Conservation (phyloP, 2,113 vertebrate genomes). For the Odocoileus virginianus region DNA sequence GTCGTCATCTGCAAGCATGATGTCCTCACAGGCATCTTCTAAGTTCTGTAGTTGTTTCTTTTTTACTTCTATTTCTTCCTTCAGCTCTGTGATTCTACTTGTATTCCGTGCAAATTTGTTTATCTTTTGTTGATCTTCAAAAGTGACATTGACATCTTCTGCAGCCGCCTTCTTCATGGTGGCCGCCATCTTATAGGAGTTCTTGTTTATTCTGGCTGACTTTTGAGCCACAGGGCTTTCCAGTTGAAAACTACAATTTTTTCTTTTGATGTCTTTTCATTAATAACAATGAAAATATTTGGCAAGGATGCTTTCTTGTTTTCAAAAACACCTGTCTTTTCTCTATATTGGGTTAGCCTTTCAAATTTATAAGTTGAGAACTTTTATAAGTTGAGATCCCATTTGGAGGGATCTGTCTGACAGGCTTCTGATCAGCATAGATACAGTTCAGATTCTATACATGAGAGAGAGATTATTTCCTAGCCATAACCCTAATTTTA, state of each 20-base stretch:
- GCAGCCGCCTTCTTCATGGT: too few species aligned
- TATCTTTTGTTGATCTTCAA: too few species aligned
- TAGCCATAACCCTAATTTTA: background rate
- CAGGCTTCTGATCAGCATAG: background rate
- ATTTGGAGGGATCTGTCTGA: background rate
- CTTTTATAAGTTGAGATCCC: background rate
- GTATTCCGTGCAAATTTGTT: too few species aligned
- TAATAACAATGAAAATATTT: slow-evolving; percentile 64
- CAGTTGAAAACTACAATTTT: slow-evolving; percentile 65
- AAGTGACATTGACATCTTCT: too few species aligned
- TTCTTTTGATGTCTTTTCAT: slow-evolving; percentile 65
- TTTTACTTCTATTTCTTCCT: too few species aligned
- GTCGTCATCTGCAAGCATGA: too few species aligned
- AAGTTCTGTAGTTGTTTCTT: too few species aligned
- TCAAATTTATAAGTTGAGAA: background rate
- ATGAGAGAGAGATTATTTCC: background rate
- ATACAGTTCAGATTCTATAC: background rate
- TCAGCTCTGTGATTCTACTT: too few species aligned
- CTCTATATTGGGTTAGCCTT: background rate
- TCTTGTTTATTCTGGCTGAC: slow-evolving; percentile 77
- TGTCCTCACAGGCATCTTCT: too few species aligned
- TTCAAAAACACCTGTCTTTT: slow-evolving; percentile 53
- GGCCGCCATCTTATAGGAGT: slow-evolving; percentile 75
- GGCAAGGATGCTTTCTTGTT: slow-evolving; percentile 25
- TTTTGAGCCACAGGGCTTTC: slow-evolving; percentile 68